Evolutionary conservation across 2,888 invertebrate species (phyloP), one percentile per base, ranked within the genome.

Genomic region (Gastracanthus pulcherrimus): DNA sequence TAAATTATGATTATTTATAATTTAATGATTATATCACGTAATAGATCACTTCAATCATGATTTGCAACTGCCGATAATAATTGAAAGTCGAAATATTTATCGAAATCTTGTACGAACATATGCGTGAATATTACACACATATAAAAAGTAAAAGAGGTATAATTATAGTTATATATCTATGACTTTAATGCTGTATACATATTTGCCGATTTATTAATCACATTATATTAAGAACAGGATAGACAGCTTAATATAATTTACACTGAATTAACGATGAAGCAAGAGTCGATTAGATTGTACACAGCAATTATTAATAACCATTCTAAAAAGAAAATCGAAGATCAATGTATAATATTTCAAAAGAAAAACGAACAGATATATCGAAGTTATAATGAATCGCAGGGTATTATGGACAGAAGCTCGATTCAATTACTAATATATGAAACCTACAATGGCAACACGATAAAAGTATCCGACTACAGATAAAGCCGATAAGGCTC

Each of bases 351-450:
- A 51, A 36, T 19, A 13, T 45, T 3, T n/a, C 5, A 51, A 36
- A 51, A 71, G 36, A 67, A n/a, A 36, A 41, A 19, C 36, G 7
- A 26, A 36, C 51, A 3, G 4, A 9, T 1, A 48, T 19, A 48
- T 6, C 48, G 2, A 16, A 38, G n/a, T 26, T 16, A 58, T 34
- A 36, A 55, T 9, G 16, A 58, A 38, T 19, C 34, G 51, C 19
- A n/a, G 11, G 31, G n/a, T 29, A 23, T 31, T 60, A 60, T n/a
- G 16, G n/a, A 41, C 72, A 41, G 72, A 72, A 72, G 72, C 60
- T 31, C 72, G 60, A 72, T 72, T 72, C 41, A 72, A 72, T 72
- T 72, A 72, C 41, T 41, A 72, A 60, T 60, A 38, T 41, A 41
- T 1, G 64, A 36, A 64, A 64, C 23, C 26, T 23, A 55, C 51